phyloP scores from a whole-genome alignment of 2,113 vertebrate genomes.

The Pteropus alecto region DNA sequence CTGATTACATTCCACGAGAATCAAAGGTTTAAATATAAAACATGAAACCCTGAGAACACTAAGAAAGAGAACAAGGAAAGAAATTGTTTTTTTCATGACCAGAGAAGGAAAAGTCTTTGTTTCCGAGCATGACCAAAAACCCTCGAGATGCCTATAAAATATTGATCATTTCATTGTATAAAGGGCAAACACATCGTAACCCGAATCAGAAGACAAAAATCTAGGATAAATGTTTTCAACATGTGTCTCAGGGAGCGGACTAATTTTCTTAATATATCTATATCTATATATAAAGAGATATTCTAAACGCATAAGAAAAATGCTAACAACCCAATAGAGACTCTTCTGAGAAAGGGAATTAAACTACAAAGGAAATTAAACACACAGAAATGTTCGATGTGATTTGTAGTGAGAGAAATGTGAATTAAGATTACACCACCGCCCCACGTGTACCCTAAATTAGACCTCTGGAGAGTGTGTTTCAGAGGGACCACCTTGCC shows the following conservation, averaged over 20 bases:
- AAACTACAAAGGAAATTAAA: neutral
- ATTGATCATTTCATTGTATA: neutral
- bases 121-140: neutral
- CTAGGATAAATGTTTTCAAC: neutral
- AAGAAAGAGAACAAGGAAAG: neutral
- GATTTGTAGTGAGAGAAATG: neutral
- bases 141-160: neutral
- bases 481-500: neutral
- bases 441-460: neutral
- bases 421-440: neutral
- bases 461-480: accelerated
- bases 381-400: neutral
- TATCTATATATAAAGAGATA: neutral
- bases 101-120: neutral
- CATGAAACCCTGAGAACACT: neutral
- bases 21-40: neutral
- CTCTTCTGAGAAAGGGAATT: neutral
- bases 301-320: neutral
- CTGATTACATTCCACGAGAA: neutral
- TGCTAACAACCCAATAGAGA: neutral
- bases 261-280: neutral
- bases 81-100: neutral
- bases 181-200: neutral
- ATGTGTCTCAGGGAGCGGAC: neutral
- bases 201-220: neutral